phyloP scores from a whole-genome alignment of 2,888 invertebrate species.

The Ligdia adustata region DNA sequence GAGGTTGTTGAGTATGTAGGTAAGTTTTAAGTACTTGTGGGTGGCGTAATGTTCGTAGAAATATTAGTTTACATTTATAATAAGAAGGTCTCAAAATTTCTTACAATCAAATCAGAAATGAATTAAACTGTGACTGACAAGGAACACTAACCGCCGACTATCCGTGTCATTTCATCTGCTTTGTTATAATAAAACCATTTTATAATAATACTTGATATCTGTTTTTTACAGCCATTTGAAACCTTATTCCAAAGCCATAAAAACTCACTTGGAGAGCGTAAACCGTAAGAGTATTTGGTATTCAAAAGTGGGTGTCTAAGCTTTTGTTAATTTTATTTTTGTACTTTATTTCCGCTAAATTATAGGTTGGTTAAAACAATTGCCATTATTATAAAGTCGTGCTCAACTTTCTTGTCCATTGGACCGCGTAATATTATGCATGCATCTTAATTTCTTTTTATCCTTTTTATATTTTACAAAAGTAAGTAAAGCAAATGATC shows the following conservation, averaged over 20 bases:
- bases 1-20: no score
- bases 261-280: background rate
- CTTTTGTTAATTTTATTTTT: constrained; percentile 28
- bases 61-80: no score
- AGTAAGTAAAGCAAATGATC: no score
- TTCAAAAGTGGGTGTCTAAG: constrained; percentile 4
- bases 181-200: constrained; percentile 17
- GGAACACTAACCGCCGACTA: constrained; percentile 20
- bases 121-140: constrained; percentile 29
- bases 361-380: constrained; percentile 31
- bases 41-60: no score
- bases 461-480: no score
- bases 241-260: constrained; percentile 12
- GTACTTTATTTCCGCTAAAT: constrained; percentile 31
- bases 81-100: no score
- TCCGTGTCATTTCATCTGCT: constrained; percentile 30
- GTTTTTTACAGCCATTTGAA: background rate
- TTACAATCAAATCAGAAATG: no score
- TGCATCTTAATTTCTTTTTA: no score
- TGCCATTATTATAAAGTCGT: constrained; percentile 25
- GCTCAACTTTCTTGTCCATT: constrained; percentile 27
- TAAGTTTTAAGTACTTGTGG: no score
- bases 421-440: constrained; percentile 14
- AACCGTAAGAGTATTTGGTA: background rate
- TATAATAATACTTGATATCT: background rate